A percentile compares a stretch with the other conserved stretches of the same genome.
Conservation (phyloP, 2,113 vertebrate genomes). For the Trinectes maculatus region DNA sequence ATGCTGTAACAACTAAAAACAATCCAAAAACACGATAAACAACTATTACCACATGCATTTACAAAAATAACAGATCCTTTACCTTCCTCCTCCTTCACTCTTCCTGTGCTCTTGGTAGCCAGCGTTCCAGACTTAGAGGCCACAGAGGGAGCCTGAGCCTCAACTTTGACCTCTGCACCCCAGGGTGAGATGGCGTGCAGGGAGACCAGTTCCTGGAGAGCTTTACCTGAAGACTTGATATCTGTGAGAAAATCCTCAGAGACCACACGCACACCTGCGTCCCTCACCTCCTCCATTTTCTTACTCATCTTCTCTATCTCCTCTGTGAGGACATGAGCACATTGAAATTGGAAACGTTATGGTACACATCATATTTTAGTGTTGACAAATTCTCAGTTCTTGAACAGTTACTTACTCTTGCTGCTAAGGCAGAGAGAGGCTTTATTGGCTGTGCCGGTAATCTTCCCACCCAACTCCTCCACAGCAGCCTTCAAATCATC, state of each 20-base stretch:
- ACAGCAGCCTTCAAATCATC: constrained; percentile 89
- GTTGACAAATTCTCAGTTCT: background rate
- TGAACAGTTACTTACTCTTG: constrained; percentile 84
- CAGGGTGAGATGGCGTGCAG: constrained; percentile 90
- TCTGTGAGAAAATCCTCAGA: constrained; percentile 91
- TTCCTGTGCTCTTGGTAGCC: constrained; percentile 87
- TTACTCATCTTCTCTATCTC: constrained; percentile 96
- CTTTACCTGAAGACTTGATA: constrained; percentile 84
- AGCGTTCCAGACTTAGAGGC: constrained; percentile 83
- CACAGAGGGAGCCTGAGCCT: constrained; percentile 72
- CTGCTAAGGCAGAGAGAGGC: constrained; percentile 92
- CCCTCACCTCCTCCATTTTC: constrained; percentile 95
- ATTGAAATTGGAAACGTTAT: background rate
- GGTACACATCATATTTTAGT: background rate
- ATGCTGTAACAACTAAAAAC: too few species aligned
- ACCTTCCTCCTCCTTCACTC: constrained; percentile 92
- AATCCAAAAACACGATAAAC: background rate
- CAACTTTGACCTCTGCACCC: constrained; percentile 91
- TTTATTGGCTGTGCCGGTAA: constrained; percentile 86
- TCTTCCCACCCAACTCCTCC: constrained; percentile 92
- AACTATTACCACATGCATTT: background rate
- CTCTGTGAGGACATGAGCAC: constrained; percentile 79
- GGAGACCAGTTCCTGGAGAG: constrained; percentile 88
- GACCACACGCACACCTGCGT: constrained; percentile 89
- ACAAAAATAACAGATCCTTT: constrained; percentile 3